Evolutionary conservation across 2,797 vertebrate genomes (phyloP), one percentile per base, ranked within the genome.

Genomic region (Mormyrus hasselquistii): DNA sequence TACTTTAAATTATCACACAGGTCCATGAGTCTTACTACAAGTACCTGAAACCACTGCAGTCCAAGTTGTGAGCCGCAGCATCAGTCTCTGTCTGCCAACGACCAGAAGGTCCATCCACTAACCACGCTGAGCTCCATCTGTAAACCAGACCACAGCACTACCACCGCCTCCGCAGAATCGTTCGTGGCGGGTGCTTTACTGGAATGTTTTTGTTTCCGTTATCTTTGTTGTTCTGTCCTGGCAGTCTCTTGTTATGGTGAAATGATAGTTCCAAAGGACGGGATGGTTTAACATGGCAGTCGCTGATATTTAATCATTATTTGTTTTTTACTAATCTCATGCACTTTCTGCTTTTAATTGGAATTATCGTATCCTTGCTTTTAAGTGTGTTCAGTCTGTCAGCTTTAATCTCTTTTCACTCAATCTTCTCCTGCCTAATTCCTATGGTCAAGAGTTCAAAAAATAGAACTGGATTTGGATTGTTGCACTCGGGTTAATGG

Each of bases 21-120:
- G 98, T 99, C 86, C 99, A 99, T 0, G 96, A 97, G 52, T 99
- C 98, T 57, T 98, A 96, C 93, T 90, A 97, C 93, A 99, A 99
- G 92, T 96, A 99, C 92, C 95, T 99, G 94, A 99, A 99, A 92
- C 97, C 97, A 0, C 93, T 99, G 92, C 97, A 97, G 90, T 94
- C 98, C 93, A 98, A 98, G 93, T 95, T 99, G 94, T 99, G 95
- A 99, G 90, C 87, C 53, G 87, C 90, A 76, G 41, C n/a, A 1
- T 5, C 41, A 55, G 25, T 89, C 34, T 44, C 90, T 90, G 69
- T 88, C 52, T 49, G 47, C 76, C 65, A 6, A 34, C 49, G 59
- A 49, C 59, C 59, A 73, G 25, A 87, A 55, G 62, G 86, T 88
- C 52, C 89, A 59, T 76, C 22, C 79, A 57, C 29, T 55, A 0